Base-by-base conservation (phyloP, 2,797 vertebrate genomes). In the Sebastes miniatus region DNA sequence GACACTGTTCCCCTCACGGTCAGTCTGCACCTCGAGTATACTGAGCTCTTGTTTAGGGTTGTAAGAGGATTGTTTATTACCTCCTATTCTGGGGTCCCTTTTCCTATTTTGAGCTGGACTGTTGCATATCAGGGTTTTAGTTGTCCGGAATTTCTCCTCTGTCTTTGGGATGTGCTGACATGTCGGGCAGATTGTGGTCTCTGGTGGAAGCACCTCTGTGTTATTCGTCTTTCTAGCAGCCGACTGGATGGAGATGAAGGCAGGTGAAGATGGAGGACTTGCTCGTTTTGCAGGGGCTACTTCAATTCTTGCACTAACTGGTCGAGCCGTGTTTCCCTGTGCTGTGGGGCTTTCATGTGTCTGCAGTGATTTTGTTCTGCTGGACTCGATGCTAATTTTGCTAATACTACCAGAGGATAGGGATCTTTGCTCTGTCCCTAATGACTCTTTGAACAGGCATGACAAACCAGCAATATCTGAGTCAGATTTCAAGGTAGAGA, bases 401-500 rank as follows among this genome's bases (percentile, higher is more conserved):
- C 91, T 91, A 69, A 96, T 95, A 22, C 96, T 95, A 22, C 93
- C 95, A 47, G 94, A 90, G 18, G 91, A 81, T 2, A 85, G 75
- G 1, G 91, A 80, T 73, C 74, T 93, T 82, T 95, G 92, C 8
- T 84, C 83, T 4, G 43, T 89, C 43, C 94, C 95, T 43, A 98
- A 91, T 22, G 98, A 97, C 89, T 98, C 97, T 80, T 95, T 96
- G 62, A 99, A 97, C n/a, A 99, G 90, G 47, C 94, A 94, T 1
- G 97, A 97, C 68, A 97, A 95, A 27, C 96, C 95, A 52, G 88
- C 91, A 1, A 97, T 96, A 50, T 97, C 97, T 5, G 97, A 95
- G 62, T 99, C 97, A 3, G 97, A 97, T 89, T 98, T 98, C 50
- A 99, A 94, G 70, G 94, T 96, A 1, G 97, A 99, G 70, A 99